Evolutionary conservation across 23 tunicate species (phyloP), one percentile per base, ranked within the genome.

Genomic region (Botrylloides violaceus): DNA sequence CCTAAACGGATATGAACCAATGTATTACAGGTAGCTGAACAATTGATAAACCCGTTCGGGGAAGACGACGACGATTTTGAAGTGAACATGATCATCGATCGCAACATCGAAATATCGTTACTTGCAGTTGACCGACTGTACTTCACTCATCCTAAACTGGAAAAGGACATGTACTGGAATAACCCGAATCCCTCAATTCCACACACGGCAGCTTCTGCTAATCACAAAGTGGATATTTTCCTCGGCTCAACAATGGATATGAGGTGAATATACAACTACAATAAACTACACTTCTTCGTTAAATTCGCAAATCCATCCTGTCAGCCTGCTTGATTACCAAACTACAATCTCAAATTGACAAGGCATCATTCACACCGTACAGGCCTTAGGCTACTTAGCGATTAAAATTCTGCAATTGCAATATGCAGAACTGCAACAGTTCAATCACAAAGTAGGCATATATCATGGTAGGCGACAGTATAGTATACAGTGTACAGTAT

Each of bases 11-110:
- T n/a, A n/a, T n/a, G n/a, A n/a, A n/a, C n/a, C n/a, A n/a, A n/a
- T n/a, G n/a, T 43, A 61, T 73, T 62, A 20, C 57, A 90, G 97
- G 97, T 92, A 9, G 98, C 98, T 3, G 98, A 92, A 58, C 88
- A 84, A 68, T 71, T 92, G 47, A 92, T 92, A 49, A 92, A 92
- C 48, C 98, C 98, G 25, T 81, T 84, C 49, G 98, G 98, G 1
- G 92, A 84, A 49, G 98, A 92, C 65, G 98, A 92, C 61, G 98
- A 92, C 24, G 98, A 92, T 49, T 92, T 84, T 43, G 98, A 92
- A 53, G 83, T 84, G 70, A 92, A 92, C 66, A 62, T 39, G 77
- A 62, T 85, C 71, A 92, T 92, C 32, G 98, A 92, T 34, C 53
- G 98, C 71, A 92, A 92, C 63, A 58, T 75, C 21, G 98, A 92